phyloP scores from a whole-genome alignment of 2,113 vertebrate species.

The Clarias macrocephalus region DNA sequence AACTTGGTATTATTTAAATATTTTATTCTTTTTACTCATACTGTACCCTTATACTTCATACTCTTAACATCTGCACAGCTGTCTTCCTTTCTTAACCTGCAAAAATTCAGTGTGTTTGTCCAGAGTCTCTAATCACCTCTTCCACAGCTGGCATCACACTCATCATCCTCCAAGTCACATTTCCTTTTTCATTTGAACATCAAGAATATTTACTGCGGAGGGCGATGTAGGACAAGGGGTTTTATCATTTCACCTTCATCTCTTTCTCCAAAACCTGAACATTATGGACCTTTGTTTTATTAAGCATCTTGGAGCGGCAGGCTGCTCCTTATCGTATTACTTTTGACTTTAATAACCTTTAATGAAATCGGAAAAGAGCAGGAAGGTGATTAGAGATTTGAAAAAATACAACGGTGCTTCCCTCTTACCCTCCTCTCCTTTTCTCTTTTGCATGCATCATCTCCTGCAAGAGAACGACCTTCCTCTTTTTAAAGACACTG shows the following conservation, averaged over 20 bases:
- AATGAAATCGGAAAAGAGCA: not conserved
- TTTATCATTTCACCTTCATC: not conserved
- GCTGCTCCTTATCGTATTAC: not conserved
- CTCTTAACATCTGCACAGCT: not conserved
- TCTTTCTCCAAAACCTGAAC: not conserved
- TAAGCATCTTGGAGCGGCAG: not conserved
- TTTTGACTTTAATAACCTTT: slow-evolving; percentile 2
- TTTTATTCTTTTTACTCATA: not conserved
- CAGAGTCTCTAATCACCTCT: not conserved
- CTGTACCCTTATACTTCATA: not conserved
- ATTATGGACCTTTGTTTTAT: not conserved
- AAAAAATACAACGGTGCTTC: not conserved
- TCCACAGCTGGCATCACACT: not conserved
- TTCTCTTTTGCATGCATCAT: not conserved
- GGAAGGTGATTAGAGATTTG: not conserved
- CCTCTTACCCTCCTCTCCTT: not conserved
- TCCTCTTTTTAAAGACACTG: not conserved
- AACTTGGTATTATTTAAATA: not conserved
- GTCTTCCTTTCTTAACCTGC: not conserved
- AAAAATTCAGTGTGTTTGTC: not conserved
- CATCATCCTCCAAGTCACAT: not conserved
- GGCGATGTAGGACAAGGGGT: not conserved
- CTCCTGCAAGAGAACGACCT: not conserved
- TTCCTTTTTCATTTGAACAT: not conserved
- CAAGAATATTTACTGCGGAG: not conserved